phyloP scores from a whole-genome alignment of 1,140 invertebrate species.

The Dinoponera quadriceps region DNA sequence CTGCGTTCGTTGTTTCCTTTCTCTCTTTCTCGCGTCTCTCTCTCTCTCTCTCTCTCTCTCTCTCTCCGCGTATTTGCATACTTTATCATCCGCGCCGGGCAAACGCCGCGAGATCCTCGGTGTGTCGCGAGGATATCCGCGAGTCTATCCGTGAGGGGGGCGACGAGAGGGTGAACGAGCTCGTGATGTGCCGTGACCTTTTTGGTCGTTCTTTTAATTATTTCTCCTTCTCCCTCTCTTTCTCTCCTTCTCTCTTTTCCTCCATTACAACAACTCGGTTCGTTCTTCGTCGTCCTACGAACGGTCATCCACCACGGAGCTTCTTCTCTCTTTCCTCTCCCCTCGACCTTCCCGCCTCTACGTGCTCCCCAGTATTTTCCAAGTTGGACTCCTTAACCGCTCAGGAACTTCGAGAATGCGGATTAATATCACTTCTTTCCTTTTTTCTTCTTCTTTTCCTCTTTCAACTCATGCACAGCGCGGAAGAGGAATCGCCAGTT shows the following conservation, averaged over 20 bases:
- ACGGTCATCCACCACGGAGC: neutral
- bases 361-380: constrained; percentile 1
- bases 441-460: constrained; percentile 3
- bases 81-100: constrained; percentile 69
- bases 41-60: constrained; percentile 14
- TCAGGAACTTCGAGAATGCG: neutral
- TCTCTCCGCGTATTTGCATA: constrained; percentile 74
- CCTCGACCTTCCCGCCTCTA: neutral
- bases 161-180: constrained; percentile 38
- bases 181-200: constrained; percentile 28
- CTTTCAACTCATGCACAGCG: neutral
- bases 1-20: neutral
- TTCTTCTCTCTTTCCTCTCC: neutral
- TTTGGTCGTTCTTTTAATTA: constrained; percentile 32
- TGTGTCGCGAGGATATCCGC: constrained; percentile 42
- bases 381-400: constrained; percentile 38
- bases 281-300: constrained; percentile 4
- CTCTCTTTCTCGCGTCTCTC: neutral
- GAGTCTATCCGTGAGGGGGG: constrained; percentile 60
- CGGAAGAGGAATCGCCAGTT: neutral
- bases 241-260: neutral
- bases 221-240: constrained; percentile 11
- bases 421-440: constrained; percentile 19
- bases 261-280: neutral
- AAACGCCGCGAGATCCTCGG: constrained; percentile 63